phyloP scores from a whole-genome alignment of 2,888 invertebrate genomes.

The Lydus trimaculatus region DNA sequence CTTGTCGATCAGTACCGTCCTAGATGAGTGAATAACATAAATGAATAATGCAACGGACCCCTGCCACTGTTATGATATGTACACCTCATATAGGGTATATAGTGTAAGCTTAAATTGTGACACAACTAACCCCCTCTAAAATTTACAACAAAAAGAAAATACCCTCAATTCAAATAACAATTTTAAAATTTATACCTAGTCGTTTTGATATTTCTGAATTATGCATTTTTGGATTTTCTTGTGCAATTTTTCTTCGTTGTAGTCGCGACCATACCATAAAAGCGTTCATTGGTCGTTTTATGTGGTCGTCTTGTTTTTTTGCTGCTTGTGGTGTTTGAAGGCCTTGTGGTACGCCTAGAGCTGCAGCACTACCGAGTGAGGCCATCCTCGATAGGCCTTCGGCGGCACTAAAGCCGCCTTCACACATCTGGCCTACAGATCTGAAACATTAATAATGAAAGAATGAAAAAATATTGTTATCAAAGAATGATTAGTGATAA shows the following conservation, averaged over 20 bases:
- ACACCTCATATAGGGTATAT: constrained; percentile 59
- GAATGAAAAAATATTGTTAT: not conserved
- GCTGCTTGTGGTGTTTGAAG: constrained; percentile 64
- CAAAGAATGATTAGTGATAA: not conserved
- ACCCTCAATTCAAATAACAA: not conserved
- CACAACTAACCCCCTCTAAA: constrained; percentile 35
- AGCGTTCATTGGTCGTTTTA: constrained; percentile 97
- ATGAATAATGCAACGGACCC: constrained; percentile 57
- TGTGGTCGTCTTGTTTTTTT: constrained; percentile 82
- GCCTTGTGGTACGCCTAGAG: constrained; percentile 66
- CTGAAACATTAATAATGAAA: constrained; percentile 57
- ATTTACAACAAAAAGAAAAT: not conserved
- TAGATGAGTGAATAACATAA: constrained; percentile 55
- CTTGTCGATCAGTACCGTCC: constrained; percentile 59
- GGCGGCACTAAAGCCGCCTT: constrained; percentile 69
- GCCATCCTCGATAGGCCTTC: constrained; percentile 69
- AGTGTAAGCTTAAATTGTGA: constrained; percentile 58
- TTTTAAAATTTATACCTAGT: constrained; percentile 70
- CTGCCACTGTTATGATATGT: constrained; percentile 57
- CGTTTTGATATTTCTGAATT: constrained; percentile 96
- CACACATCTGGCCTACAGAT: constrained; percentile 79
- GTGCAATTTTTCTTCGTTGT: constrained; percentile 93
- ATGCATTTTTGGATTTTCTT: constrained; percentile 99
- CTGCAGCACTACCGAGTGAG: constrained; percentile 65
- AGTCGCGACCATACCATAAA: constrained; percentile 98